Evolutionary conservation across 1,140 invertebrate genomes (phyloP).

Genomic region (Wiebesia pumilae): DNA sequence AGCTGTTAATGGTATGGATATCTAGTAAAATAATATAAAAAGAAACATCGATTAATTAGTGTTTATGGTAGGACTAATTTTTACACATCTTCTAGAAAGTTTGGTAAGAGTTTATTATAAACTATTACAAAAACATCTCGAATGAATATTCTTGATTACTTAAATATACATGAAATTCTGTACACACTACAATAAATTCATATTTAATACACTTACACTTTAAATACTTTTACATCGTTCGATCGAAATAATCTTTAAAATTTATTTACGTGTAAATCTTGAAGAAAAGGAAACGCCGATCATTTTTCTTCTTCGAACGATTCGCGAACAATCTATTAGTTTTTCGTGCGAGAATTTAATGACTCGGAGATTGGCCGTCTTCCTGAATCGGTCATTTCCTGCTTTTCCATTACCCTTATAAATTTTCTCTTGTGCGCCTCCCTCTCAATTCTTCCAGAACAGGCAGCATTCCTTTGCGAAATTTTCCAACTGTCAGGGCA

Average conservation of each 20-base stretch:
- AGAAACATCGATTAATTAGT: neutral
- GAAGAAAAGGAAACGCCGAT: neutral
- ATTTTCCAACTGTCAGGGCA: conserved; percentile 45
- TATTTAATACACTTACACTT: neutral
- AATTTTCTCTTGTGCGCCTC: conserved; percentile 23
- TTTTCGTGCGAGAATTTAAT: conserved; percentile 47
- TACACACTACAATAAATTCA: neutral
- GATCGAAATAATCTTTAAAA: neutral
- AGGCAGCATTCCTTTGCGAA: conserved; percentile 17
- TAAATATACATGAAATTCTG: neutral
- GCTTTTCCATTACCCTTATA: conserved; percentile 47
- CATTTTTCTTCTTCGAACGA: neutral
- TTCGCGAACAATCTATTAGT: conserved; percentile 30
- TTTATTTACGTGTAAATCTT: neutral
- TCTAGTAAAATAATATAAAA: no score
- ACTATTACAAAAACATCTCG: neutral
- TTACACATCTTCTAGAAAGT: neutral
- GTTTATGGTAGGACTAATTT: neutral
- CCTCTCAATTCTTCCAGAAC: neutral
- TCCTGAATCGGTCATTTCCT: conserved; percentile 49
- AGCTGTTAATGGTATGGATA: neutral
- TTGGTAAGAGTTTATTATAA: neutral
- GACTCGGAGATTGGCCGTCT: conserved; percentile 44
- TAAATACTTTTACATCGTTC: neutral
- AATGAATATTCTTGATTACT: neutral